Base-by-base conservation (phyloP, 1,140 invertebrate species). In the Zaprionus camerounensis region DNA sequence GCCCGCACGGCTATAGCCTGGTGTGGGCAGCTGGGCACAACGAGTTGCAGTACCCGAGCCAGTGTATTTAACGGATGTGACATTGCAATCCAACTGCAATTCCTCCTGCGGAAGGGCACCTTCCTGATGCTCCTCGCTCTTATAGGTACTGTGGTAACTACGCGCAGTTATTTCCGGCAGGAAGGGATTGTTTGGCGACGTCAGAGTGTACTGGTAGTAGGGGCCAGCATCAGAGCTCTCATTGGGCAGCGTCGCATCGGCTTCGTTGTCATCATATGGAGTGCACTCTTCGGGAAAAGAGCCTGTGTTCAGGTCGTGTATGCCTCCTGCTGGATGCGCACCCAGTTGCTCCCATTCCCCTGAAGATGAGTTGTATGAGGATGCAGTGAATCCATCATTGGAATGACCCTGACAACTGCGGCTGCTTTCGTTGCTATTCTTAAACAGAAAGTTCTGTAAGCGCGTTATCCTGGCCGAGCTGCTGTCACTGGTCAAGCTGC, bases 131-230 rank as follows among this genome's bases (percentile, higher is more conserved):
- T 78, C 87, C 5, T 92, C 84, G 0, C 80, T 82, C 20, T 81
- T 78, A 36, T 92, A 91, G 51, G 78, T 84, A 73, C 80, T 91
- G 70, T 92, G 86, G 56, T 92, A 92, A 12, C 84, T 91, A 9
- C 87, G 73, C 5, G 91, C 91, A 2, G 91, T 92, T 4, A 92
- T 92, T 71, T 92, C 91, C 17, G 91, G 91, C 41, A 92, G 59
- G 56, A 92, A 92, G 9, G 91, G 91, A 90, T 92, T 92, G 57
- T 92, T 92, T 13, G 91, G 91, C 0, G 91, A 92, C 11, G 91
- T 90, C 38, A 92, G 46, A 5, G 90, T 92, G 38, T 92, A 92
- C 55, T 92, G 91, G 63, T 92, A 92, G 57, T 92, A 92, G 17
- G 76, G 76, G 0, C 83, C 83, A 3, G 69, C 76, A 4, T 74